Base-by-base conservation (phyloP, 2,113 vertebrate species). In the Rafetus swinhoei region DNA sequence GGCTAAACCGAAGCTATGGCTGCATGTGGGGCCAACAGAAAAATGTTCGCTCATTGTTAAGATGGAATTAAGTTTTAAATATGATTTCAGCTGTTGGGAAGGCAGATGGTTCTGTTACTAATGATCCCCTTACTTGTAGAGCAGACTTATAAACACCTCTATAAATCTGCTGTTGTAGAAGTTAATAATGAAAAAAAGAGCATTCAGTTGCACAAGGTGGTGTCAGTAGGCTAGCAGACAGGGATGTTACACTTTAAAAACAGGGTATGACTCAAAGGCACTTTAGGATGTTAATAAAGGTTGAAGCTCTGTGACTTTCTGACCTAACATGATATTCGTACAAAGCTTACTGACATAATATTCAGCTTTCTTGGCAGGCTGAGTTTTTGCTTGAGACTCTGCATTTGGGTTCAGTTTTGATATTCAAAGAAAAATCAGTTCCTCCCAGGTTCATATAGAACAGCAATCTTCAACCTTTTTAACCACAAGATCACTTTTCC, bases 91-190 rank as follows among this genome's bases (percentile, higher is more conserved):
- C 84, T 94, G 9, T 85, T 93, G 89, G 55, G 87, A 77, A 81
- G 72, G 59, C 80, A 94, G 82, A 90, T 92, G 77, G 62, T 91
- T 96, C 86, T 92, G 53, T 87, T 95, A 84, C 85, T 90, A 82
- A 69, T 62, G 83, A 19, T 83, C 96, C 55, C 45, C 84, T 93
- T 96, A 89, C 72, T 15, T 82, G 79, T 3, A 93, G 84, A 89
- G 92, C 85, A 95, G 74, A 89, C 55, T 93, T 88, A 87, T 84
- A 92, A 95, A 90, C 65, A 89, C 55, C 72, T 82, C 89, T 90
- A 87, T 92, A 83, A 1, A 2, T 92, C 92, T 95, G 57, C 62
- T 90, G 85, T 90, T 84, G 81, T 72, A 90, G 81, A 93, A 94
- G 62, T 29, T 84, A 5, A 5, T 79, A 18, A 92, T 92, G 86